Evolutionary conservation across 64 coral and sea anemone species (phyloP).

Genomic region (Stichodactyla mertensii): DNA sequence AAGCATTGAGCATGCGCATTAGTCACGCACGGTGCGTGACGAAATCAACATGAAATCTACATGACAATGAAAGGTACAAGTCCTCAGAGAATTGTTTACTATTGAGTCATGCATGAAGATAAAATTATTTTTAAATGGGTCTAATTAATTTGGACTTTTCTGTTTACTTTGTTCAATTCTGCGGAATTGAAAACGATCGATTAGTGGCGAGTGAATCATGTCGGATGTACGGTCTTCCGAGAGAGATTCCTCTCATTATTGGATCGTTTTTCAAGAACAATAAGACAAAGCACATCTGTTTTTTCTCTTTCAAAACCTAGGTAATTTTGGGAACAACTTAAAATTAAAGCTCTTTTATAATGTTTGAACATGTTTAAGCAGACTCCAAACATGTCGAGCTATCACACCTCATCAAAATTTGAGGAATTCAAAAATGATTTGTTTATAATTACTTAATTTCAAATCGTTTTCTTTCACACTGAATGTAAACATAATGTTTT

Average conservation of each 20-base stretch:
- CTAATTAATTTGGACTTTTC: neutral
- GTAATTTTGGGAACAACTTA: neutral
- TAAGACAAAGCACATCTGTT: neutral
- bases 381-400: neutral
- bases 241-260: neutral
- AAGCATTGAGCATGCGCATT: conserved; percentile 39
- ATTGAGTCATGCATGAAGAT: neutral
- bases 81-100: neutral
- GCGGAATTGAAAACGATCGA: neutral
- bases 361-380: neutral
- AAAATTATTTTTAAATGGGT: neutral
- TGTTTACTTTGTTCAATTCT: neutral
- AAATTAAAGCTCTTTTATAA: neutral
- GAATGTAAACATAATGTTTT: neutral
- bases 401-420: neutral
- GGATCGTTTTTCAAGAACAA: neutral
- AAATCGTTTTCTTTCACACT: neutral
- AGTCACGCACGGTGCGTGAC: conserved; percentile 42
- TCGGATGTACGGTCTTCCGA: neutral
- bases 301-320: neutral
- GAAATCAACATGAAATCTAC: conserved; percentile 37
- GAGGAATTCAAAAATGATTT: conserved; percentile 4
- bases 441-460: neutral
- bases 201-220: too few relatives aligned
- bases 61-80: conserved; percentile 31